phyloP scores from a whole-genome alignment of 2,113 vertebrate species.

The Athene cunicularia region DNA sequence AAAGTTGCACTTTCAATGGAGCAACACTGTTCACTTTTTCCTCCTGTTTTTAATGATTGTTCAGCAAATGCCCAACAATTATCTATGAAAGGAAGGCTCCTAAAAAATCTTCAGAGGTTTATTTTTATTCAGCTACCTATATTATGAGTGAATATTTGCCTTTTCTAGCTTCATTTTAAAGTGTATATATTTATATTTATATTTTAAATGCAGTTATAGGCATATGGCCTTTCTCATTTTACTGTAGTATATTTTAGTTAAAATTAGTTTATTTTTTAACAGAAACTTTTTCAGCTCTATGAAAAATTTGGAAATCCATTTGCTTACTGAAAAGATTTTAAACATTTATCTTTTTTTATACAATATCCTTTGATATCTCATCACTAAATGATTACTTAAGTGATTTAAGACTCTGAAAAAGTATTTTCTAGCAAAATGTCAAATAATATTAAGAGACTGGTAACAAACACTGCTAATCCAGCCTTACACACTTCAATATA shows the following conservation, averaged over 20 bases:
- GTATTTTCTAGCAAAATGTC: slow-evolving; percentile 31
- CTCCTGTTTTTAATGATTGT: not conserved
- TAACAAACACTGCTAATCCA: slow-evolving; percentile 27
- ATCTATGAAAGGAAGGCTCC: not conserved
- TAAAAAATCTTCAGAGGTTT: not conserved
- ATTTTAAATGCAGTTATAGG: not conserved
- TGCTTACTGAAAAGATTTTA: not conserved
- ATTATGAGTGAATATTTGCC: not conserved
- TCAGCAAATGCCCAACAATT: not conserved
- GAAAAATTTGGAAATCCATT: not conserved
- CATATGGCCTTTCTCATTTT: not conserved
- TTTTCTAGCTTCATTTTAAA: not conserved
- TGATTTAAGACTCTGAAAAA: not conserved
- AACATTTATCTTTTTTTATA: not conserved
- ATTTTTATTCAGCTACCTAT: not conserved
- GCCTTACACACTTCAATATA: slow-evolving; percentile 15
- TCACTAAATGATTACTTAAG: slow-evolving; percentile 4
- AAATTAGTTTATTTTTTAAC: not conserved
- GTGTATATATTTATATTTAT: not conserved
- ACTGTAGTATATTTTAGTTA: not conserved
- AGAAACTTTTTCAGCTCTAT: not conserved
- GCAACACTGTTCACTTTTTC: not conserved
- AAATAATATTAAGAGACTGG: not conserved
- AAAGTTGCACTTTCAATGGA: not conserved
- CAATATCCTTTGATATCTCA: not conserved